Evolutionary conservation across 2,888 invertebrate species (phyloP), one percentile per base, ranked within the genome.

Genomic region (Gortyna flavago): DNA sequence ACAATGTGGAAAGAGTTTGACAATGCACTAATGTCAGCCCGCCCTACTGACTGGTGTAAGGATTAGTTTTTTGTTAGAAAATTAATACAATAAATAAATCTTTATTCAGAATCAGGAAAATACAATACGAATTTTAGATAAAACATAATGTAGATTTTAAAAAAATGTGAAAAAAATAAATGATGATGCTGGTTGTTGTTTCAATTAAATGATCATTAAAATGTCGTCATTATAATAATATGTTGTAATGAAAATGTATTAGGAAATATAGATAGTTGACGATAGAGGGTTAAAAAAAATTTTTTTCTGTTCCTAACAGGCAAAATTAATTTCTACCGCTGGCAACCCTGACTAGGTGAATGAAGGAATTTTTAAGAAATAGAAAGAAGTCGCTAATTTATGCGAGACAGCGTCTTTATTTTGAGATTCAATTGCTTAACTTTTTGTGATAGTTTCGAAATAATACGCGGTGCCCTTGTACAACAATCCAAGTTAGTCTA

Each of bases 381-480:
- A 94, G 94, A 94, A 95, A 95, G 94, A 95, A 96, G 93, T 95
- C 92, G 89, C 92, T 95, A 95, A 95, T 95, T 93, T 95, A 94
- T 95, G 94, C 94, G 92, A 94, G 94, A 96, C 96, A 93, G 95
- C 95, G 95, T 96, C 95, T 95, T 94, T 95, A 95, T 94, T 96
- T 96, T 95, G 94, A 93, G 93, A 94, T 94, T 93, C 91, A 92
- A 94, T 95, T 95, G 93, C 92, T 90, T 93, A 94, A 93, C 89
- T 94, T 93, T 92, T 91, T 90, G 92, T 91, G 91, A 91, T 88
- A 91, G 92, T 95, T 94, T 92, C 92, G 92, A 93, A 94, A 94
- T 89, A 93, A 89, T 92, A 92, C 92, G 89, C 84, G 86, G 89
- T 91, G 93, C 90, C 93, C 93, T 94, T 95, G 93, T 91, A 91